Evolutionary conservation across 2,888 invertebrate genomes (phyloP), one percentile per base, ranked within the genome.

Genomic region (Leucophenga montana): DNA sequence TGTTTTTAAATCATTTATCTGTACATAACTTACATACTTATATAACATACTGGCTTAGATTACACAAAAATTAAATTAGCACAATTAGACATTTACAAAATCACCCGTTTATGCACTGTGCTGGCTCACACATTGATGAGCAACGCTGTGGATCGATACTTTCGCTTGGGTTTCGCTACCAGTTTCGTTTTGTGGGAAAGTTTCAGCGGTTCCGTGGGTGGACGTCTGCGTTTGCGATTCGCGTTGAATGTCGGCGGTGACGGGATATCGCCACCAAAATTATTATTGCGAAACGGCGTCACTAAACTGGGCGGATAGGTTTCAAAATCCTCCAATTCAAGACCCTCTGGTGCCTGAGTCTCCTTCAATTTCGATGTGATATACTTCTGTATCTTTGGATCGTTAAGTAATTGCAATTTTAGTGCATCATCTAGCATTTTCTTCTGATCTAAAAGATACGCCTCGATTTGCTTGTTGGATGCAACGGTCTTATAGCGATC

Each of bases 401-500:
- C 83, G 59, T 78, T 86, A 0, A 86, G 70, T 59, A 87, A 66
- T 68, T 86, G 86, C 39, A 84, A 59, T 46, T 86, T 87, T 6
- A 86, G 72, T 18, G 86, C 86, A 6, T 86, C 86, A 53, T 86
- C 87, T 0, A 87, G 77, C 5, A 86, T 62, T 48, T 84, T 84
- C 61, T 87, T 86, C 33, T 86, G 86, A 70, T 86, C 87, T 68
- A 86, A 85, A 0, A 86, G 57, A 66, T 80, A 86, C 1, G 85
- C 80, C 62, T 86, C 85, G 56, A 86, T 84, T 73, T 86, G 86
- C 27, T 86, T 86, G 61, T 87, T 85, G 3, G 86, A 85, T 1
- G 87, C 86, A 9, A 83, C 83, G n/a, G 44, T 78, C 68, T 85
- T 87, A 56, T 80, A 85, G 18, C 83, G 85, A 20, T 86, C 86